Evolutionary conservation across 1,140 invertebrate genomes (phyloP), one percentile per base, ranked within the genome.

Genomic region (Cyclargus thomasi): DNA sequence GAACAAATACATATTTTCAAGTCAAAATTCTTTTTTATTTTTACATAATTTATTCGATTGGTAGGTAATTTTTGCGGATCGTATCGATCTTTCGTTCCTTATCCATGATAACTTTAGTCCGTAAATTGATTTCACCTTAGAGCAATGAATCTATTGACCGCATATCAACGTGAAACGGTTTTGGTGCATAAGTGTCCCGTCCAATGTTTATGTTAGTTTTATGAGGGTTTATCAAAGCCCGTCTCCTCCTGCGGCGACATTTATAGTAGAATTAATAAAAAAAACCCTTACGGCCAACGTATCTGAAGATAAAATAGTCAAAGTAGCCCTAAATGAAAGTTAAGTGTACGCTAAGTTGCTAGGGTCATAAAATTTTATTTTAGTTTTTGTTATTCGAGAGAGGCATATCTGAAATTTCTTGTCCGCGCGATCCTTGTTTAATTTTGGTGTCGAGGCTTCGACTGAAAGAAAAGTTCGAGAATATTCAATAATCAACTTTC

Each of bases 261-360:
- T 47, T 47, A 47, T 47, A 47, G 39, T 47, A 11, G 39, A 47
- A 47, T 47, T 47, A 47, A 47, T 47, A 47, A 47, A 47, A 47
- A 47, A 47, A 47, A 0, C 39, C 39, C n/a, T n/a, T 14, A 47
- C 36, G 2, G 39, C 39, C 14, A 14, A 47, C 36, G 11, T 47
- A 47, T 47, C 39, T 47, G 14, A 14, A 47, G 39, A 47, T 47
- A 47, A 47, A 47, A 47, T 16, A 47, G 39, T 47, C 14, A 47
- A 14, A 47, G 39, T 47, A 16, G 11, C 10, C 10, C 39, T 47
- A 47, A 47, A 47, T 47, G 39, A 47, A 47, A 47, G 39, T 47
- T 47, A 14, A 47, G 14, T 47, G 39, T 47, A 47, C 14, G 14
- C 39, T 47, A 47, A 47, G 39, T 47, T 11, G 10, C 1, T 14